Conservation (phyloP, 2,113 vertebrate species). For the Smithornis capensis region DNA sequence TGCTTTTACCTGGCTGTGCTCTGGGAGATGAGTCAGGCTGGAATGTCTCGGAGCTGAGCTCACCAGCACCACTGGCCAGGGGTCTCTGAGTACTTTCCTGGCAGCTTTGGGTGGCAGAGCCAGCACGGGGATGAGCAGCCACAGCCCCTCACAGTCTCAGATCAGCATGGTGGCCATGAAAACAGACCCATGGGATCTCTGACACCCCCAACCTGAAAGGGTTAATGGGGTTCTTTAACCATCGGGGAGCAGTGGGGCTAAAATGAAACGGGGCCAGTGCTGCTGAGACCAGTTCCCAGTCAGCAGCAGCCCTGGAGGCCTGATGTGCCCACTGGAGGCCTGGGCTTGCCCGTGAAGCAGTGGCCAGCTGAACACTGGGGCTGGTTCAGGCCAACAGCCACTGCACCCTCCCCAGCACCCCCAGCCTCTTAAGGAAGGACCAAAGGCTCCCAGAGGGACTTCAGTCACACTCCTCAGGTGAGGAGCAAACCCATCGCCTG, state of each 20-base stretch:
- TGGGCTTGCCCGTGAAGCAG: neutral
- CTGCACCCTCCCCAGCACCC: neutral
- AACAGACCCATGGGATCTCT: neutral
- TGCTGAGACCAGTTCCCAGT: neutral
- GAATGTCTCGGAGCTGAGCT: neutral
- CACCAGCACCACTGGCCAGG: neutral
- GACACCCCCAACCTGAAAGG: neutral
- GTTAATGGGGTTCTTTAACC: neutral
- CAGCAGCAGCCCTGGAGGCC: neutral
- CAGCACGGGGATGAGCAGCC: neutral
- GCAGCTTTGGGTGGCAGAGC: neutral
- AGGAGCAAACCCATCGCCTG: neutral
- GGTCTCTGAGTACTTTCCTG: neutral
- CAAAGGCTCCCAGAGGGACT: neutral
- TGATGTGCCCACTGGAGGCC: neutral
- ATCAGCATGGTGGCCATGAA: rapidly evolving
- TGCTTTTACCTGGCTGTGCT: neutral
- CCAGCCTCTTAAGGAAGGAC: neutral
- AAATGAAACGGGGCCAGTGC: neutral
- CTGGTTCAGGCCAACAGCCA: neutral
- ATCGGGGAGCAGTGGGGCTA: neutral
- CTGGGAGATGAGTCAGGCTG: neutral
- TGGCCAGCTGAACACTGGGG: neutral
- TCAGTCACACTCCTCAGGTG: neutral
- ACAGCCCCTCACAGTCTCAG: neutral